Conservation (phyloP, 2,888 invertebrate species). For the Xylota segnis region DNA sequence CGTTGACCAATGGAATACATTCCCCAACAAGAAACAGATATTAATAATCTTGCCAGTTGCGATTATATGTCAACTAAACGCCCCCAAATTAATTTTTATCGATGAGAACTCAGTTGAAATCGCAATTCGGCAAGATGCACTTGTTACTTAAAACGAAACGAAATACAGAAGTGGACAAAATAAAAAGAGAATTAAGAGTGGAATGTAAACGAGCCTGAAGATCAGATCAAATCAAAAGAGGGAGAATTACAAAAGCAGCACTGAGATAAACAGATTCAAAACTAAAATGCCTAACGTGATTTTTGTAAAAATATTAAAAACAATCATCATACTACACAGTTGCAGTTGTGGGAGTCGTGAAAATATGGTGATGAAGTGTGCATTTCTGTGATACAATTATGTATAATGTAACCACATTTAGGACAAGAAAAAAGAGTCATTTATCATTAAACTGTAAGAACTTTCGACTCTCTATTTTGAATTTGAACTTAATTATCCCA, state of each 20-base stretch:
- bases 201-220: not conserved
- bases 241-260: not conserved
- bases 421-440: too few relatives aligned
- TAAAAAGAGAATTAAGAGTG: slow-evolving; percentile 3
- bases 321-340: too few relatives aligned
- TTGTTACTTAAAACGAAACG: not conserved
- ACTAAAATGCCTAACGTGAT: not conserved
- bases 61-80: slow-evolving; percentile 27
- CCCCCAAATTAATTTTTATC: slow-evolving; percentile 12
- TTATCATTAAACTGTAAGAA: too few relatives aligned
- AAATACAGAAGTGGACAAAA: not conserved
- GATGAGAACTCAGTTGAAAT: slow-evolving; percentile 4
- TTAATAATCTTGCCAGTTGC: slow-evolving; percentile 20
- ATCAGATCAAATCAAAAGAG: not conserved
- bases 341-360: too few relatives aligned
- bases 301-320: not conserved
- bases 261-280: too few relatives aligned
- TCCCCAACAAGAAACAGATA: slow-evolving; percentile 18
- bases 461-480: too few relatives aligned
- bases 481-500: too few relatives aligned
- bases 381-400: too few relatives aligned
- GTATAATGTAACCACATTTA: too few relatives aligned
- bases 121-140: not conserved
- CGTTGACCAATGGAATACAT: slow-evolving; percentile 25
- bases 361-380: too few relatives aligned